Evolutionary conservation across 2,888 invertebrate genomes (phyloP).

Genomic region (Mallateleia sp.): DNA sequence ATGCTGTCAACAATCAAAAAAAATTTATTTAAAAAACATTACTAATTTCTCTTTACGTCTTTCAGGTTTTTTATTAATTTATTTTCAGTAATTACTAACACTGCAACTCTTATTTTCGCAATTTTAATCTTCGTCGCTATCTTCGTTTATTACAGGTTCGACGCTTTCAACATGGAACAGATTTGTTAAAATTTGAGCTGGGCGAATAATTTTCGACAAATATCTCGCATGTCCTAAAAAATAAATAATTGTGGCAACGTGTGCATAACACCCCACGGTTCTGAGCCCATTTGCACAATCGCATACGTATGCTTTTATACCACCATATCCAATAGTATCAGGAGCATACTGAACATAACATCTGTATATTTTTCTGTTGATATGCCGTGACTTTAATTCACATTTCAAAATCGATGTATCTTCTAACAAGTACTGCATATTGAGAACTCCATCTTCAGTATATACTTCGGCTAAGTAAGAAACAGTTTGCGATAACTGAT

Average conservation of each 20-base stretch:
- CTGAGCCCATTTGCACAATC: conserved; percentile 51
- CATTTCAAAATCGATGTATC: conserved; percentile 34
- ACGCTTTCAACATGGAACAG: conserved; percentile 22
- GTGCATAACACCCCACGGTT: conserved; percentile 60
- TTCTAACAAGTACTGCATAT: conserved; percentile 25
- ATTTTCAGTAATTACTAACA: too few species aligned
- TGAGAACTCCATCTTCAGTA: conserved; percentile 3
- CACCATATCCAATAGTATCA: conserved; percentile 32
- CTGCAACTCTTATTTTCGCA: too few species aligned
- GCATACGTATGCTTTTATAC: conserved; percentile 45
- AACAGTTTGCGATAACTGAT: conserved; percentile 69
- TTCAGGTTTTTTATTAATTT: too few species aligned
- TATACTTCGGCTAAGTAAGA: conserved; percentile 11
- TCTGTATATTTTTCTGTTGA: conserved; percentile 37
- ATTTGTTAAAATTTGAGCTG: conserved; percentile 50
- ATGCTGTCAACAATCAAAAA: too few species aligned
- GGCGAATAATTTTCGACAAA: conserved; percentile 51
- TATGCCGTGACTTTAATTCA: conserved; percentile 44
- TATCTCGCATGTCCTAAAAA: conserved; percentile 52
- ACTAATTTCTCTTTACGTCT: too few species aligned
- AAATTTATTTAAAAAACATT: too few species aligned
- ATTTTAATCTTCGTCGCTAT: conserved; percentile 43
- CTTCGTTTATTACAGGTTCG: conserved; percentile 53
- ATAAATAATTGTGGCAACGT: conserved; percentile 42
- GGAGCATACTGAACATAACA: conserved; percentile 50